Evolutionary conservation across 37 sponge, comb jelly and placozoan species (phyloP).

Genomic region (Mnemiopsis leidyi): DNA sequence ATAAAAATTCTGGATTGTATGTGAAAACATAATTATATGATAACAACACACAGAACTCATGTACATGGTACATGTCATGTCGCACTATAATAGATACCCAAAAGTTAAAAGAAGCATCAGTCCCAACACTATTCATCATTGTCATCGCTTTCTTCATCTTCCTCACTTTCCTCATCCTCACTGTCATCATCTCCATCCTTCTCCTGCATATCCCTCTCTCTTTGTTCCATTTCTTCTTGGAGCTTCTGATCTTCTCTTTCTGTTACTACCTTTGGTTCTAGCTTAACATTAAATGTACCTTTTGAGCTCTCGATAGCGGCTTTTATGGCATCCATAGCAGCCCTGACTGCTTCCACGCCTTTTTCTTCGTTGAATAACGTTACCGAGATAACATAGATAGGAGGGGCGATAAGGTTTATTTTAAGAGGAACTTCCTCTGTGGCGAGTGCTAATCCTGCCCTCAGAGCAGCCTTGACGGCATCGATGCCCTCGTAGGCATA

Average conservation of each 20-base stretch:
- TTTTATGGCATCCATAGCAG: conserved; percentile 82
- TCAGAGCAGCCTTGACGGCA: conserved; percentile 88
- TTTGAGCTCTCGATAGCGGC: conserved; percentile 87
- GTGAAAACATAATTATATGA: too few species aligned
- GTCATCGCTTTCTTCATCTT: conserved; percentile 71
- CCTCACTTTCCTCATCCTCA: conserved; percentile 53
- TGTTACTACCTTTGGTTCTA: conserved; percentile 97
- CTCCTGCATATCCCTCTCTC: conserved; percentile 78
- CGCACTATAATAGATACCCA: not conserved
- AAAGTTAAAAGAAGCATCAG: not conserved
- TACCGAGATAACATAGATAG: conserved; percentile 92
- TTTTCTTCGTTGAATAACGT: conserved; percentile 87
- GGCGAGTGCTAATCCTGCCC: conserved; percentile 77
- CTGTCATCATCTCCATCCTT: conserved; percentile 74
- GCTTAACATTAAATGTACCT: conserved; percentile 80
- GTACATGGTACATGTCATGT: not conserved
- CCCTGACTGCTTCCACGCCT: conserved; percentile 83
- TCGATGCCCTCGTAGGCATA: conserved; percentile 98
- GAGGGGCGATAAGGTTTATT: conserved; percentile 98
- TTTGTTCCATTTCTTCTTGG: conserved; percentile 83
- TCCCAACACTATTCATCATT: not conserved
- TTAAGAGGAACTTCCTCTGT: conserved; percentile 83
- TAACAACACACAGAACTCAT: not conserved
- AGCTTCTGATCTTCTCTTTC: conserved; percentile 90
- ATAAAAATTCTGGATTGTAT: too few species aligned